Conservation (phyloP, 2,113 vertebrate species). For the Sylvicapra grimmia region DNA sequence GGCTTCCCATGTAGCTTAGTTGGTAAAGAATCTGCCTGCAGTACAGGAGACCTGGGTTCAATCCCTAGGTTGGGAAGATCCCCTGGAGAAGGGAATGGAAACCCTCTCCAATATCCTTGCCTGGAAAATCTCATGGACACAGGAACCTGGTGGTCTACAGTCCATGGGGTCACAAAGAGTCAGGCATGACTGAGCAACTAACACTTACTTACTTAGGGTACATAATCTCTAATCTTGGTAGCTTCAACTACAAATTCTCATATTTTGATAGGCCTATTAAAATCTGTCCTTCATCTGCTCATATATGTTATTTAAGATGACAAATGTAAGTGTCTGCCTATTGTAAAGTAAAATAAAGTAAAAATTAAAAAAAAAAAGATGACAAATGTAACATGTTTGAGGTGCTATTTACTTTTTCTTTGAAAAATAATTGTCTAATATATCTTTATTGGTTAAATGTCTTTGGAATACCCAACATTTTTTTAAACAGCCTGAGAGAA, state of each 20-base stretch:
- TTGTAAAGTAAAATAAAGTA: no score
- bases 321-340: no score
- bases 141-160: background rate
- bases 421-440: background rate
- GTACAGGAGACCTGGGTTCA: background rate
- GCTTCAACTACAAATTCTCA: background rate
- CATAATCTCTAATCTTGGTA: background rate
- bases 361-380: no score
- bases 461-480: background rate
- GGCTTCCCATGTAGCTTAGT: background rate
- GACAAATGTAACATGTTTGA: background rate
- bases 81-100: background rate
- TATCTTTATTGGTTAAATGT: background rate
- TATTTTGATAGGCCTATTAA: background rate
- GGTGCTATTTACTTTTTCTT: background rate
- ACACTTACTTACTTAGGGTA: background rate
- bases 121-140: background rate
- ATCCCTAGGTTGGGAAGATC: background rate
- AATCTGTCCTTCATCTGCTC: background rate
- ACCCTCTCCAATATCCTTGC: background rate
- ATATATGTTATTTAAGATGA: background rate
- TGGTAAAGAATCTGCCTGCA: background rate
- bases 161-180: background rate
- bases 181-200: background rate
- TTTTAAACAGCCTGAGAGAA: background rate